Base-by-base conservation (phyloP, 2,113 vertebrate species). In the Pterocles burchelli region DNA sequence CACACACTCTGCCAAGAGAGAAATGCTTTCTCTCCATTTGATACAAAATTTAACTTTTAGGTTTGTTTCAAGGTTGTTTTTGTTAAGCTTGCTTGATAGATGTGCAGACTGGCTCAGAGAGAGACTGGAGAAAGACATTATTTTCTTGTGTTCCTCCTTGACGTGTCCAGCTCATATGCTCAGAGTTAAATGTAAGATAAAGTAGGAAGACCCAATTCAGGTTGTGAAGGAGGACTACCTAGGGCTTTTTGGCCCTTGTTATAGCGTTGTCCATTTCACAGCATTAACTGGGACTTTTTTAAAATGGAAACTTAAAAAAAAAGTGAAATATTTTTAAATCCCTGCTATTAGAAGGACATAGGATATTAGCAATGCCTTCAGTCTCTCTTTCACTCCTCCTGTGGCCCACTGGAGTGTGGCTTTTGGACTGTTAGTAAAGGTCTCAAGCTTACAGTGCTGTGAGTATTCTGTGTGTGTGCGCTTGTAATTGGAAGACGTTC, bases 91-190 rank as follows among this genome's bases (percentile, higher is more conserved):
- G 28, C 20, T 84, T 17, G 10, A 59, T 6, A 46, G 63, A 36
- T 0, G 0, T 15, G 36, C 21, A 59, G 36, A 29, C 28, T 58
- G 36, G 16, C 28, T 54, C 12, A 18, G 3, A 4, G 11, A 45
- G 45, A 74, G 49, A 34, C 62, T 65, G 19, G 8, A 54, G 11
- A 72, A 46, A 77, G n/a, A 19, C 54, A 22, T 29, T 61, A 28
- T 19, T 82, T 67, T 72, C 41, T 38, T 17, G 17, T 5, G 7
- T 17, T 10, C 33, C 25, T 33, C 45, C 21, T 36, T 13, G 25
- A 29, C 13, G 34, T 17, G 19, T n/a, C 16, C 24, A 49, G 43
- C 51, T 85, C 51, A 9, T 17, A 31, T 7, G 36, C 57, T 54
- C 31, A 18, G 19, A 22, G 4, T n/a, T 79, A 83, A 72, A 79